Evolutionary conservation across 2,888 invertebrate species (phyloP), one percentile per base, ranked within the genome.

Genomic region (Apamea epomidion): DNA sequence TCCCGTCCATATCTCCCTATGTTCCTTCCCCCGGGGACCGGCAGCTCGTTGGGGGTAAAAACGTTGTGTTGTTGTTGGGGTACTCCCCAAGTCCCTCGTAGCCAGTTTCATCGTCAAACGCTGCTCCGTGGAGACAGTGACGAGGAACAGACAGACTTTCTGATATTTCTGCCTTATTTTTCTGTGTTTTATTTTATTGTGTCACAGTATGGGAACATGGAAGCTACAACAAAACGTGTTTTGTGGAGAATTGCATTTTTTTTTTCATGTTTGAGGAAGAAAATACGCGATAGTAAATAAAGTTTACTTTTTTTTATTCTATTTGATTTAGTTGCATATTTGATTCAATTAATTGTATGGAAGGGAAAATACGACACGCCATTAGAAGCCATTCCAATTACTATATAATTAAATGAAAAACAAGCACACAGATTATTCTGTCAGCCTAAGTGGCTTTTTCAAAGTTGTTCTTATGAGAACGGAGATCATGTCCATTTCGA

Each of bases 21-120:
- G 58, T 64, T 62, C 62, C 42, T n/a, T 64, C 58, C 82, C 62
- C 64, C 0, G 42, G 64, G 42, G 77, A 58, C 58, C 14, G 45
- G 48, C 37, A 37, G 45, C 72, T 81, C 74, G 81, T 84, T 76
- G 82, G n/a, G 65, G 73, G 75, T 81, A 81, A 88, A 86, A 87
- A 75, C 76, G 73, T 72, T 67, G 32, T 18, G 73, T 76, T 86
- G 51, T 85, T 70, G 32, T 78, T 74, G 29, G 25, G 81, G 37
- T 54, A 18, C 60, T 25, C 32, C 51, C n/a, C 64, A 68, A 69
- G 29, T 62, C 73, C 65, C 85, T 12, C 14, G 62, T 32, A 88
- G 68, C 65, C 70, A 75, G 74, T 81, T 77, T 70, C 77, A 78
- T 76, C 88, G 75, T 76, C 81, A 74, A 81, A 60, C 37, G 29